phyloP scores from a whole-genome alignment of 2,888 invertebrate species.

The Polymixis lichenea region DNA sequence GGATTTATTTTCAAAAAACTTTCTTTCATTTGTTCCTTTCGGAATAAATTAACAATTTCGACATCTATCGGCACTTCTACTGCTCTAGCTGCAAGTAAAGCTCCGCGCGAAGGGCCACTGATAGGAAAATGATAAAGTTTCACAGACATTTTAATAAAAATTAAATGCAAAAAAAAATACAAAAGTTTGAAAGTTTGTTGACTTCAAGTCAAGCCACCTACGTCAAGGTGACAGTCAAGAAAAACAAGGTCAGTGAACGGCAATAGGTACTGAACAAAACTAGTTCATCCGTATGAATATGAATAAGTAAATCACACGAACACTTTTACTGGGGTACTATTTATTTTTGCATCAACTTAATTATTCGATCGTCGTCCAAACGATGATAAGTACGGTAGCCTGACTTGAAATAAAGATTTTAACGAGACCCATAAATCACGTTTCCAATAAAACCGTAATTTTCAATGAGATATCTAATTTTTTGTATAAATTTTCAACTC shows the following conservation, averaged over 20 bases:
- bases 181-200: conserved; percentile 23
- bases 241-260: conserved; percentile 14
- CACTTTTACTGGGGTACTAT: background rate
- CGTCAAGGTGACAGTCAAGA: conserved; percentile 8
- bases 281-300: background rate
- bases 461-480: background rate
- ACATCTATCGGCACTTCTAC: conserved; percentile 88
- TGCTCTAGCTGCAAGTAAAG: conserved; percentile 90
- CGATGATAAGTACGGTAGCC: background rate
- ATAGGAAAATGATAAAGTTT: conserved; percentile 91
- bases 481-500: too few relatives aligned
- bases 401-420: background rate
- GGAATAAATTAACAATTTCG: conserved; percentile 89
- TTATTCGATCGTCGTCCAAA: background rate
- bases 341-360: background rate
- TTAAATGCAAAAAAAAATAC: background rate
- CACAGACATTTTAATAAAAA: conserved; percentile 56
- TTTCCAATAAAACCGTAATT: conserved; percentile 2
- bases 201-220: background rate
- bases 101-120: conserved; percentile 92
- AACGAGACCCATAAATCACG: background rate
- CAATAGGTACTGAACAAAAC: background rate
- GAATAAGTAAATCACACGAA: background rate
- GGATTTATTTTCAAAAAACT: conserved; percentile 92
- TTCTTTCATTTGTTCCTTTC: conserved; percentile 90